Conservation (phyloP, 1,140 invertebrate species). For the Halesus radiatus region DNA sequence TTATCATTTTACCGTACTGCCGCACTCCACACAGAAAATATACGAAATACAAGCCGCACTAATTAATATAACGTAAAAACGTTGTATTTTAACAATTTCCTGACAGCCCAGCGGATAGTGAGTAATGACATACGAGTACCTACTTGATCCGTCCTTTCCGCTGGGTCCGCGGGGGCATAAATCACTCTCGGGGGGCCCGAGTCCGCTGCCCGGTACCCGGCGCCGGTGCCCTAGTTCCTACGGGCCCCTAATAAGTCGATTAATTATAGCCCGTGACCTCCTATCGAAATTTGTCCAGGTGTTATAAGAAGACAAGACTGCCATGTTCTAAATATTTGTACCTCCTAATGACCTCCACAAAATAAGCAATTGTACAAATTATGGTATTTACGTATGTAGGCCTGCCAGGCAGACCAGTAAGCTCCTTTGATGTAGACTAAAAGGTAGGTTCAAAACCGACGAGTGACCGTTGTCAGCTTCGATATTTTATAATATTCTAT, state of each 20-base stretch:
- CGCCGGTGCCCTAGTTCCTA: neutral
- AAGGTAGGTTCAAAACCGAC: too few species aligned
- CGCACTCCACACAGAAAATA: too few species aligned
- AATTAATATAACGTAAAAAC: conserved; percentile 53
- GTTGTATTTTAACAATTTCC: conserved; percentile 47
- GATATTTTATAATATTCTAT: too few species aligned
- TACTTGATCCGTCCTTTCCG: neutral
- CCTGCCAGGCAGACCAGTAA: too few species aligned
- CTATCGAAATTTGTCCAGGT: neutral
- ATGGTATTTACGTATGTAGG: too few species aligned
- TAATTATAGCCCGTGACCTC: neutral
- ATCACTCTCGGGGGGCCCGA: neutral
- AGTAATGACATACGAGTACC: conserved; percentile 18
- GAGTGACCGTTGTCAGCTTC: too few species aligned
- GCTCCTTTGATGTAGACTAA: too few species aligned
- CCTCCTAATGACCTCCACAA: too few species aligned
- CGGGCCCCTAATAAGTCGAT: conserved; percentile 3
- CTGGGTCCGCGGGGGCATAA: neutral
- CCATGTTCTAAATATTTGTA: too few species aligned
- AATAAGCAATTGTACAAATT: too few species aligned
- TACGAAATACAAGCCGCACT: conserved; percentile 20
- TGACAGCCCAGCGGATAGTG: conserved; percentile 39
- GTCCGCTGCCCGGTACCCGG: neutral
- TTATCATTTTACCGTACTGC: too few species aligned
- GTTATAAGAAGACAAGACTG: neutral